A percentile compares a stretch with the other conserved stretches of the same genome.
Evolutionary conservation across 2,113 vertebrate species (phyloP).

Genomic region (Sisor rabdophorus): DNA sequence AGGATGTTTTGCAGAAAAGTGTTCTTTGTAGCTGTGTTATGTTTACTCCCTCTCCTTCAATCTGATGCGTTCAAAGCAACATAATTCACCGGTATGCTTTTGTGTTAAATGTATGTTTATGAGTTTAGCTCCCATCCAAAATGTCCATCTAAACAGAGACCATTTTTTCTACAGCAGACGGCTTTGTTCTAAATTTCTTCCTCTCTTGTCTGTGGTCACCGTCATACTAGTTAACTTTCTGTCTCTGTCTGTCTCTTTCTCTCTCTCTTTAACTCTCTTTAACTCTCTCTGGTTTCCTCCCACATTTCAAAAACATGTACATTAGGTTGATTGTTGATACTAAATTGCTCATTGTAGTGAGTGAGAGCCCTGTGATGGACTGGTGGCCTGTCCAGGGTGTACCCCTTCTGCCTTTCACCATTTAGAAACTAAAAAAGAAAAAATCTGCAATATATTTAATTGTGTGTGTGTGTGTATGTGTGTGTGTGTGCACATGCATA

Average conservation of each 20-base stretch:
- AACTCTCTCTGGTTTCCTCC: too few relatives aligned
- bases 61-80: constrained; percentile 14
- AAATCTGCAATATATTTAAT: too few relatives aligned
- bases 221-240: too few relatives aligned
- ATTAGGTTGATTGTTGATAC: too few relatives aligned
- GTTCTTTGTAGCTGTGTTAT: not conserved
- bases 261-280: not conserved
- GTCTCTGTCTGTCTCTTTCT: not conserved
- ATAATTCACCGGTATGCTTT: constrained; percentile 14
- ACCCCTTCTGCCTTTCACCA: too few relatives aligned
- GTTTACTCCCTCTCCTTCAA: not conserved
- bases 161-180: not conserved
- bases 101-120: constrained; percentile 21
- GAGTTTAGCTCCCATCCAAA: constrained; percentile 1
- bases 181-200: constrained; percentile 10
- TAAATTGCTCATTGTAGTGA: not conserved
- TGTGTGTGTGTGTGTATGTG: too few relatives aligned
- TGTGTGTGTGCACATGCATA: too few relatives aligned
- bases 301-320: too few relatives aligned
- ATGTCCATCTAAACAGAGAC: not conserved
- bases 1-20: not conserved
- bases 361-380: too few relatives aligned
- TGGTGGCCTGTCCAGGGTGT: too few relatives aligned
- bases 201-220: not conserved
- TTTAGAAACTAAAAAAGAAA: too few relatives aligned